These are phyloP conservation scores for Thalpophila matura DNA, from an alignment of 2,888 invertebrate genomes.

Conservation along the genomic window DNA sequence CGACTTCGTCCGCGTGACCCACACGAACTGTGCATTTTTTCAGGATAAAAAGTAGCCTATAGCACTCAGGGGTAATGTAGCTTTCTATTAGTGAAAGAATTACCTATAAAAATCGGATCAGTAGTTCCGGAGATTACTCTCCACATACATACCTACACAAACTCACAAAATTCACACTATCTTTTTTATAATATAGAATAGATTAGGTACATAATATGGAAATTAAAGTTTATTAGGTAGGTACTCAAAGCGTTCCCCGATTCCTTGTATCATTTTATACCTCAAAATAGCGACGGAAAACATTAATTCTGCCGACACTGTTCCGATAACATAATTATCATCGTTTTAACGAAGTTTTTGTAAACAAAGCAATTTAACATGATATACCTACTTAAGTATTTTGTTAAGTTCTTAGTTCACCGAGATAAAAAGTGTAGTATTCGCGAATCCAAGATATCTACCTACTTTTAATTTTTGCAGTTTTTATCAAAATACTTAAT, in stretches of 20 bases:
- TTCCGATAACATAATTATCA: conserved; percentile 1
- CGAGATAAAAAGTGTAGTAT: neutral
- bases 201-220: too few species aligned
- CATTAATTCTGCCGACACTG: neutral
- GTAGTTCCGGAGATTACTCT: too few species aligned
- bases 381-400: neutral
- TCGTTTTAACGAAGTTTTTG: conserved; percentile 2
- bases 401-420: neutral
- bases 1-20: too few species aligned
- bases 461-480: neutral
- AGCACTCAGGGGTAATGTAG: too few species aligned
- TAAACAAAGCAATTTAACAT: conserved; percentile 9
- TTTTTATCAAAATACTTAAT: neutral
- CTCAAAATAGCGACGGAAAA: neutral
- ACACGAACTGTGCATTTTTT: too few species aligned
- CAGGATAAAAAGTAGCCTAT: too few species aligned
- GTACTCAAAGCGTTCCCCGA: neutral
- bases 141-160: too few species aligned
- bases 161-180: too few species aligned
- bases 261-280: neutral
- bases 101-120: too few species aligned
- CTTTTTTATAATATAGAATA: too few species aligned
- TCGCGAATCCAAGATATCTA: neutral
- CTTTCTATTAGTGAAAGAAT: too few species aligned
- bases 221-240: too few species aligned